These are phyloP conservation scores for Brachyptera putata DNA, from an alignment of 2,888 invertebrate species.

Conservation along the genomic window DNA sequence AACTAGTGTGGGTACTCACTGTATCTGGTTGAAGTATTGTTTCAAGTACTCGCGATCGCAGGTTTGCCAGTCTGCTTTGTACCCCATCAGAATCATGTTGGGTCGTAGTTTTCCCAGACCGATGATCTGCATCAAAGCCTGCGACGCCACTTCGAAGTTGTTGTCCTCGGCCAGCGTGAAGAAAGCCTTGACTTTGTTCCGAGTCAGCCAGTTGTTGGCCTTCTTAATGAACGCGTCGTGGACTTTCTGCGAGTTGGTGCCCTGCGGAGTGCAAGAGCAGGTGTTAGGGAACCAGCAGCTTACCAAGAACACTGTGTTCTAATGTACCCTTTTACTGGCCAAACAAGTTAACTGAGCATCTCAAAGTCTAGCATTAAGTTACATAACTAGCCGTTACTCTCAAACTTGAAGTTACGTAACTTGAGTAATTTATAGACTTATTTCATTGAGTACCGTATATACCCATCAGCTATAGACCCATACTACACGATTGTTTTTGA, in stretches of 20 bases:
- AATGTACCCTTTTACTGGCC: no score
- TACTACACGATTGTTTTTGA: no score
- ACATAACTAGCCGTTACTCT: no score
- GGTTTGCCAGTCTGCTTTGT: slow-evolving; percentile 53
- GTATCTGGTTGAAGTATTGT: slow-evolving; percentile 55
- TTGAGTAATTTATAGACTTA: no score
- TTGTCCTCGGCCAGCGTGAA: slow-evolving; percentile 45
- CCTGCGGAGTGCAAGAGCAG: no score
- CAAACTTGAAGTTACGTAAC: no score
- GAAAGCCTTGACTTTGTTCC: slow-evolving; percentile 57
- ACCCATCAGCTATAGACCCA: no score
- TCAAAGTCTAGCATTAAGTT: no score
- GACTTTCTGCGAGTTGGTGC: slow-evolving; percentile 39
- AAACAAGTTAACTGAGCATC: no score
- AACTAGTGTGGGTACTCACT: slow-evolving; percentile 43
- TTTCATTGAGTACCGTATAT: no score
- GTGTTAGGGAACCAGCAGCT: no score
- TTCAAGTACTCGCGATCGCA: slow-evolving; percentile 45
- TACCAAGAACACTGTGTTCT: no score
- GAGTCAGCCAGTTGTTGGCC: slow-evolving; percentile 70
- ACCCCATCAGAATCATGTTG: slow-evolving; percentile 55
- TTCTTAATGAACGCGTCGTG: slow-evolving; percentile 41
- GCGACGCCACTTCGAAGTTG: slow-evolving; percentile 43
- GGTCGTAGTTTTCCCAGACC: slow-evolving; percentile 56
- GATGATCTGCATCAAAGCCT: slow-evolving; percentile 48